phyloP scores from a whole-genome alignment of 2,113 vertebrate genomes.

The Eonycteris spelaea region DNA sequence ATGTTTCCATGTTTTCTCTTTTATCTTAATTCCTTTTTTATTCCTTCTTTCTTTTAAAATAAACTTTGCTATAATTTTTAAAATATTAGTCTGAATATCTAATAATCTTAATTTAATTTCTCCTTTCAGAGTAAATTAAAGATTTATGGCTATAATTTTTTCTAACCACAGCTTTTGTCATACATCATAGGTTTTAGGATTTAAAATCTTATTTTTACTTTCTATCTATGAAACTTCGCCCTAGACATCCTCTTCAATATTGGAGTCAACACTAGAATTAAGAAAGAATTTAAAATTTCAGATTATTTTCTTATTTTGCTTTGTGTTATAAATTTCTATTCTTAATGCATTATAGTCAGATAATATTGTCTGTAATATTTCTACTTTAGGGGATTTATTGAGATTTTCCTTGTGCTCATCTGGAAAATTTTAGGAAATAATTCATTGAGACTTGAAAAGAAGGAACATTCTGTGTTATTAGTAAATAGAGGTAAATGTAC shows the following conservation, averaged over 20 bases:
- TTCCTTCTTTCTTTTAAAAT: neutral
- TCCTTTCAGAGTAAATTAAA: neutral
- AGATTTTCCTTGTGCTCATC: neutral
- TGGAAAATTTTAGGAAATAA: neutral
- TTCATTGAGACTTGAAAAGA: neutral
- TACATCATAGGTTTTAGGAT: neutral
- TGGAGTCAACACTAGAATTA: neutral
- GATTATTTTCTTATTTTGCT: neutral
- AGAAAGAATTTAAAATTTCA: neutral
- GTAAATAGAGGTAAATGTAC: neutral
- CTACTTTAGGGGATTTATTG: neutral
- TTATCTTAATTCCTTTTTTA: neutral
- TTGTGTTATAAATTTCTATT: neutral
- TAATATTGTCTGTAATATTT: neutral
- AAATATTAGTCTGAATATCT: neutral
- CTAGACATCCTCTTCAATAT: neutral
- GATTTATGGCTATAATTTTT: neutral
- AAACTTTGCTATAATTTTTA: neutral
- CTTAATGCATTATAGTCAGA: neutral
- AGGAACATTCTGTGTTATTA: neutral
- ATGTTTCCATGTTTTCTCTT: neutral
- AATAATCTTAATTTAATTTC: neutral
- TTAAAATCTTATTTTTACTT: neutral
- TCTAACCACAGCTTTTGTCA: neutral
- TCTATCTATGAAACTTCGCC: neutral